Conservation (phyloP, 2,113 vertebrate species). For the Paraplagusia blochii region DNA sequence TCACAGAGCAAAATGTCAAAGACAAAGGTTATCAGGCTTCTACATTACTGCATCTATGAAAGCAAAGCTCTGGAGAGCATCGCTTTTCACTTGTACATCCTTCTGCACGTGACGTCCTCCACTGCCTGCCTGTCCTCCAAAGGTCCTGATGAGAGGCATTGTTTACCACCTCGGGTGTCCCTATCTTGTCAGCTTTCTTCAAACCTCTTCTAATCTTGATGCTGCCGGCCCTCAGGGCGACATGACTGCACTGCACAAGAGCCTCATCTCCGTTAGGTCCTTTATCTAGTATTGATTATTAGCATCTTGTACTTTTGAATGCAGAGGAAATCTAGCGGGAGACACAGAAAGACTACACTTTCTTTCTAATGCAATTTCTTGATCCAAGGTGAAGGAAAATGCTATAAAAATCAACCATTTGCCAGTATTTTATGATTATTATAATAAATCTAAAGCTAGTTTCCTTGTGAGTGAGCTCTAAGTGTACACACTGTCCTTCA, state of each 20-base stretch:
- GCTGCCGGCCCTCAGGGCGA: conserved; percentile 17
- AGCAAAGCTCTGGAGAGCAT: conserved; percentile 28
- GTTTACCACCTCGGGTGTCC: conserved; percentile 31
- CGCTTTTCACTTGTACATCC: conserved; percentile 9
- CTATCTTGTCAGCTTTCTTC: conserved; percentile 34
- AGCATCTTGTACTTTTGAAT: conserved; percentile 3
- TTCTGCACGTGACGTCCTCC: conserved; percentile 25
- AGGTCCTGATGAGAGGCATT: conserved; percentile 25
- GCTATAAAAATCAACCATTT: background rate
- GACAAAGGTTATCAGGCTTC: conserved; percentile 57
- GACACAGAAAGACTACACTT: conserved; percentile 1
- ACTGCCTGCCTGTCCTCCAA: conserved; percentile 43
- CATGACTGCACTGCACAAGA: conserved; percentile 29
- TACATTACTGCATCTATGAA: conserved; percentile 33
- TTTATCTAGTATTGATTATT: conserved; percentile 23
- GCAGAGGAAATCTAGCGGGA: conserved; percentile 2
- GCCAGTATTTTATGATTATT: background rate
- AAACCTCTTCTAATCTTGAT: conserved; percentile 38
- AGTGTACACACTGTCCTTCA: conserved; percentile 40
- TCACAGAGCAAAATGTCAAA: conserved; percentile 56
- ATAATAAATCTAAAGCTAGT: background rate
- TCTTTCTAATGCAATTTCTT: background rate
- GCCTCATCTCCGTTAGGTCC: conserved; percentile 13
- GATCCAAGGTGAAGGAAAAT: background rate
- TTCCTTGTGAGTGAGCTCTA: conserved; percentile 5